A percentile compares a stretch with the other conserved stretches of the same genome.
Conservation (phyloP, 2,888 invertebrate species). For the Chalcis sispes region DNA sequence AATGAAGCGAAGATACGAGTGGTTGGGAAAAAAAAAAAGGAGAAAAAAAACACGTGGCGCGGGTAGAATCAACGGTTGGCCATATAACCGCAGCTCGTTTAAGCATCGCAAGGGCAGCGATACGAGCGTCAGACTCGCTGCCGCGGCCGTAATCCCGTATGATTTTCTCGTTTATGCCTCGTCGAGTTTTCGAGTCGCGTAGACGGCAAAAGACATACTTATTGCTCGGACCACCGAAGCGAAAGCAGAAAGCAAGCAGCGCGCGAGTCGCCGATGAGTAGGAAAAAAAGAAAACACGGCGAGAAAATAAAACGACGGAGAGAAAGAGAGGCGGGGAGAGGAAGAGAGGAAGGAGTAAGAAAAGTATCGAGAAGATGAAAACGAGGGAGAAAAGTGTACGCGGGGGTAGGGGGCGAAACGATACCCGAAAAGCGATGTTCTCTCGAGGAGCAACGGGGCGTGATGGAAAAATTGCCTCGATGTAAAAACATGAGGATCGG, state of each 20-base stretch:
- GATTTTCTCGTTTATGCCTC: constrained; percentile 62
- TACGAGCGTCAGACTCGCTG: neutral
- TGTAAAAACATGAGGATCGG: constrained; percentile 75
- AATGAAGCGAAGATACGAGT: constrained; percentile 21
- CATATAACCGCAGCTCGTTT: neutral
- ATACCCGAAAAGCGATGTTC: constrained; percentile 67
- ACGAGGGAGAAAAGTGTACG: neutral
- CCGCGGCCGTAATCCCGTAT: constrained; percentile 56
- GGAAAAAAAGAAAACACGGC: neutral
- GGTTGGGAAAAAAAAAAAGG: neutral
- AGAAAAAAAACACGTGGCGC: neutral
- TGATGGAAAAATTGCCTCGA: constrained; percentile 76
- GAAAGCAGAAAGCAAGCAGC: too few species aligned
- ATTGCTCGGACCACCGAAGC: constrained; percentile 54
- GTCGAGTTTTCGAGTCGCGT: constrained; percentile 66
- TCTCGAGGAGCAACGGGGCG: constrained; percentile 67
- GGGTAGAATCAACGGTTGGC: constrained; percentile 23
- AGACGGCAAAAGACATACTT: constrained; percentile 59
- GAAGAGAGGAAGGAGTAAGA: neutral
- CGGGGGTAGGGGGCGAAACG: constrained; percentile 49
- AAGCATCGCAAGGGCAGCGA: neutral
- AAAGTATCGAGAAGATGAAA: neutral
- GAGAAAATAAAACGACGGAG: neutral
- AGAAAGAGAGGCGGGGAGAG: neutral
- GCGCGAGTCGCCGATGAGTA: constrained; percentile 19